Percentiles rank a stretch among this genome's conserved stretches.
These are phyloP conservation scores for Menidia beryllina DNA, from an alignment of 2,113 vertebrate species.

Conservation along the genomic window DNA sequence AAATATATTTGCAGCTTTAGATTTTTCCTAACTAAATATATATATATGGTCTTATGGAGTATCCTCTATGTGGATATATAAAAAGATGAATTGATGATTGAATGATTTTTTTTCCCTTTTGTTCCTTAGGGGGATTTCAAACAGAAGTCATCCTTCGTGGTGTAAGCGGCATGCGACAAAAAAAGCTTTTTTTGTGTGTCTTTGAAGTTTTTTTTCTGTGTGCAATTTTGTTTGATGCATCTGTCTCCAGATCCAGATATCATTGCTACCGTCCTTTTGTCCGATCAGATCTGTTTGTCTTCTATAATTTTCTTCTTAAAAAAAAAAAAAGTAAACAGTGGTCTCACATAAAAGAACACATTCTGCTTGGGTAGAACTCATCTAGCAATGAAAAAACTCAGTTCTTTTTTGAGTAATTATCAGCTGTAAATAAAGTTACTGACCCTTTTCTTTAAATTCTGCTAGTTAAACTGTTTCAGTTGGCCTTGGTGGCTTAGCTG, in stretches of 20 bases:
- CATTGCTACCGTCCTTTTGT: no score
- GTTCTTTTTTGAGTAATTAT: no score
- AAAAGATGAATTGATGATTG: no score
- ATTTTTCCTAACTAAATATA: no score
- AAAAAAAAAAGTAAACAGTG: no score
- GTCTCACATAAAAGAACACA: conserved; percentile 10
- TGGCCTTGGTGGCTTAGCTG: no score
- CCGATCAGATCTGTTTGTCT: neutral
- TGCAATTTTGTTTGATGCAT: conserved; percentile 18
- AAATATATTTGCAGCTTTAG: no score
- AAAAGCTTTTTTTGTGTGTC: neutral
- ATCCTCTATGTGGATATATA: no score
- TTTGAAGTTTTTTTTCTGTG: conserved; percentile 1
- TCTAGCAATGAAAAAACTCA: neutral
- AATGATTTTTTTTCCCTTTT: no score
- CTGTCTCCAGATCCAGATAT: no score
- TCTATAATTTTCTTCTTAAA: neutral
- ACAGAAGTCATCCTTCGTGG: conserved; percentile 85
- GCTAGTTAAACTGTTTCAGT: neutral
- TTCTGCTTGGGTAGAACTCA: neutral
- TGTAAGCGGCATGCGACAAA: conserved; percentile 60
- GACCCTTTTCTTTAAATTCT: neutral
- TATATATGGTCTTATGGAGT: no score
- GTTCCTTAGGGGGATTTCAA: conserved; percentile 78
- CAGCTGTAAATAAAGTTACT: conserved; percentile 19